Percentiles rank a stretch among this genome's conserved stretches.
Conservation (phyloP, 53 echinoderm and acorn worm genomes). For the Luidia sarsii region DNA sequence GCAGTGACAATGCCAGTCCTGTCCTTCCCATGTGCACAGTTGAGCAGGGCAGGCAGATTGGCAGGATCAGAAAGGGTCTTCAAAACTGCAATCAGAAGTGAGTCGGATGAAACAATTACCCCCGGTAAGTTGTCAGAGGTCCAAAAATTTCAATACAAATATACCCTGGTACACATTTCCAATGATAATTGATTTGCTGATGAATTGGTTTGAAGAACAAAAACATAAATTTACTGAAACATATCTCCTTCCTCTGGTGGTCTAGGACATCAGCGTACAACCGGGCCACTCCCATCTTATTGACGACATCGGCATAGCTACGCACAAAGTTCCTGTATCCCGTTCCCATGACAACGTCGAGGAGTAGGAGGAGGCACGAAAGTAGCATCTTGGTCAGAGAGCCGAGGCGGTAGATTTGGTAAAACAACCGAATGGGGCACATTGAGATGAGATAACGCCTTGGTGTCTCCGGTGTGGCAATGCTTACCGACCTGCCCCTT, state of each 20-base stretch:
- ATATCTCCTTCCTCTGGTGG: constrained; percentile 67
- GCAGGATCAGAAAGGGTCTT: constrained; percentile 68
- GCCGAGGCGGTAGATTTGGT: constrained; percentile 47
- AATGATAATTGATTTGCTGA: no score
- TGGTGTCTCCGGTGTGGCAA: neutral
- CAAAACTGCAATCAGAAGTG: no score
- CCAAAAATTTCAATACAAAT: no score
- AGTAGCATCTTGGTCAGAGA: constrained; percentile 66
- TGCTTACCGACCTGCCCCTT: neutral
- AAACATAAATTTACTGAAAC: constrained; percentile 12
- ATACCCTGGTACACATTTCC: no score
- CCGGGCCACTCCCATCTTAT: constrained; percentile 60
- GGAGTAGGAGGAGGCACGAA: constrained; percentile 49
- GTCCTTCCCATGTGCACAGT: constrained; percentile 95
- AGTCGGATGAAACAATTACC: no score
- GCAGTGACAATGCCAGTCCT: constrained; percentile 76
- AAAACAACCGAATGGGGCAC: constrained; percentile 42
- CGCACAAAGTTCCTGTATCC: constrained; percentile 57
- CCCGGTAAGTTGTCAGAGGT: no score
- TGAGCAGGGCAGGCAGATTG: constrained; percentile 78
- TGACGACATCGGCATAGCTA: constrained; percentile 67
- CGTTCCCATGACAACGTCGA: constrained; percentile 68
- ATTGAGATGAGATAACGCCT: constrained; percentile 70
- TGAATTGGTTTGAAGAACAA: no score
- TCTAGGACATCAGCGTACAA: constrained; percentile 79